phyloP scores from a whole-genome alignment of 2,113 vertebrate genomes.

The Larimichthys crocea region DNA sequence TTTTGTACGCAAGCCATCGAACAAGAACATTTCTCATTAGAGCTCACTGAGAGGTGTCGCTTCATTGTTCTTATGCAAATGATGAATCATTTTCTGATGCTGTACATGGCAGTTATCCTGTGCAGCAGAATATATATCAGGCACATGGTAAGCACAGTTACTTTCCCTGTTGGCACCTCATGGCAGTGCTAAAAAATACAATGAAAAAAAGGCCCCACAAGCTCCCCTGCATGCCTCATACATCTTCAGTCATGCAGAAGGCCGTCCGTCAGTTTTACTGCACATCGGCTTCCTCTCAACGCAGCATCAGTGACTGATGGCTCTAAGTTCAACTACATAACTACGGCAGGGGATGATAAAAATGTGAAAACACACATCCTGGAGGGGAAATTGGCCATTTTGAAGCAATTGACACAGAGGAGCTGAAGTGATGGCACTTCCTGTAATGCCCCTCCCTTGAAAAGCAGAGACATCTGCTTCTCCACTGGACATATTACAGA shows the following conservation, averaged over 20 bases:
- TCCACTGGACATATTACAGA: slow-evolving; percentile 63
- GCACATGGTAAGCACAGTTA: slow-evolving; percentile 30
- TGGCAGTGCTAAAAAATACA: slow-evolving; percentile 64
- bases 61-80: slow-evolving; percentile 67
- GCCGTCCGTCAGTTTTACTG: slow-evolving; percentile 84
- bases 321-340: slow-evolving; percentile 75
- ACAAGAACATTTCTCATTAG: slow-evolving; percentile 59
- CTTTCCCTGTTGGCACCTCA: slow-evolving; percentile 62
- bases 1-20: slow-evolving; percentile 53
- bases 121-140: slow-evolving; percentile 39
- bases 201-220: slow-evolving; percentile 56
- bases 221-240: slow-evolving; percentile 67
- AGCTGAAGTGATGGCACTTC: slow-evolving; percentile 69
- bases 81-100: slow-evolving; percentile 41
- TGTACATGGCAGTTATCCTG: slow-evolving; percentile 32
- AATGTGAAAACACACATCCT: slow-evolving; percentile 78
- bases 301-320: slow-evolving; percentile 79
- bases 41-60: slow-evolving; percentile 41
- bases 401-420: slow-evolving; percentile 75
- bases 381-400: slow-evolving; percentile 82
- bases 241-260: slow-evolving; percentile 81
- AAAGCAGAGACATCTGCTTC: slow-evolving; percentile 48
- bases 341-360: slow-evolving; percentile 78
- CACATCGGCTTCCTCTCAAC: slow-evolving; percentile 76
- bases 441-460: slow-evolving; percentile 58